Evolutionary conservation across 2,888 invertebrate species (phyloP), one percentile per base, ranked within the genome.

Genomic region (Tholera decimalis): DNA sequence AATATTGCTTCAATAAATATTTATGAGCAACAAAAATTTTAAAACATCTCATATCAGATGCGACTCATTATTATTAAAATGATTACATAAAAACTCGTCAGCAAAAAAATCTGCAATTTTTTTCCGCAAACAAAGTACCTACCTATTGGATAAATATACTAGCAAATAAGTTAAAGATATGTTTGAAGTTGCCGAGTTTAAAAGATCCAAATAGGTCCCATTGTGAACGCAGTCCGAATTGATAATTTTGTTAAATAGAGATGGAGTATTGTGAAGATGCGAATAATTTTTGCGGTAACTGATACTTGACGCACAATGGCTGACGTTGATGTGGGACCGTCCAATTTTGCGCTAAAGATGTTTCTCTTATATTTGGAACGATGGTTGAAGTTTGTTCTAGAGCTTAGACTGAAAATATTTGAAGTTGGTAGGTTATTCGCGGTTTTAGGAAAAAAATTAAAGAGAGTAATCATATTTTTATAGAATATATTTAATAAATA

Each of bases 241-340:
- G 86, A 91, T 94, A 94, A 94, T 94, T 93, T 93, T 86, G 93
- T 94, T 94, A 94, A 93, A 94, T 92, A 90, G 92, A 94, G 91
- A 92, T 88, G 82, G 83, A 69, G 86, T 84, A 91, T 94, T 93
- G 93, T 93, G 80, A 20, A 57, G n/a, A n/a, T 75, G 87, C 86
- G 87, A 91, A 93, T 93, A 93, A 93, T 94, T 94, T 94, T 88
- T 95, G 95, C 92, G 95, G 95, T 95, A 94, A 95, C 82, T 88
- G 94, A 95, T 95, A 94, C 94, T 91, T 86, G 88, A 82, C 37
- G 68, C 70, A 94, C 93, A 93, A 95, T 91, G 71, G 89, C 1
- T 88, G 93, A 92, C 93, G 89, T 86, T 93, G 93, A 93, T 74
- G 88, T 87, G 89, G 93, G 93, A 88, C 76, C 67, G 67, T 73